Evolutionary conservation across 2,888 invertebrate genomes (phyloP).

Genomic region (Dasysyrphus tricinctus): DNA sequence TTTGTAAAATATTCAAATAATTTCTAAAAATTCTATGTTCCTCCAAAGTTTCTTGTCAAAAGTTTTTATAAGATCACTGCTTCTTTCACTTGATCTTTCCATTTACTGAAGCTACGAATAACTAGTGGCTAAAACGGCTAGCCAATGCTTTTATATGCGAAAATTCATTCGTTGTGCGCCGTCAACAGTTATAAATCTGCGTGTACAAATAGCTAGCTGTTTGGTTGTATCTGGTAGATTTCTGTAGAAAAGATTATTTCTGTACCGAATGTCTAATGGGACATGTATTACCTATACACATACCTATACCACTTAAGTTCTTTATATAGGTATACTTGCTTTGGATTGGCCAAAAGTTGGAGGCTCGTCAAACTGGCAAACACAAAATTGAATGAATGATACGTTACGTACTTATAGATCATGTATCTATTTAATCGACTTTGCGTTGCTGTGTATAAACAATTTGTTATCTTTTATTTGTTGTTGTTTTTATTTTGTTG

Average conservation of each 20-base stretch:
- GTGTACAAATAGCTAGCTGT: constrained; percentile 37
- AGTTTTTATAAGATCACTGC: constrained; percentile 82
- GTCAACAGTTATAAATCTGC: constrained; percentile 28
- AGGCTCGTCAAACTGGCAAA: constrained; percentile 59
- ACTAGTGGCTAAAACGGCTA: constrained; percentile 78
- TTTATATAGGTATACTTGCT: neutral
- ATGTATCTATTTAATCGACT: constrained; percentile 36
- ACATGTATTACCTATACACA: too few species aligned
- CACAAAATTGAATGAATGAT: constrained; percentile 8
- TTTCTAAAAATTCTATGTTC: constrained; percentile 79
- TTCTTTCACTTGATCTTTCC: constrained; percentile 83
- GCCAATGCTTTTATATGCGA: constrained; percentile 80
- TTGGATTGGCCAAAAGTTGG: constrained; percentile 53
- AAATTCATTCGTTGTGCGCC: constrained; percentile 31
- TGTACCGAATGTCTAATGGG: constrained; percentile 17
- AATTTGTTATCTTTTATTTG: constrained; percentile 8
- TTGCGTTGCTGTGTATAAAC: constrained; percentile 29
- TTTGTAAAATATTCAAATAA: constrained; percentile 49
- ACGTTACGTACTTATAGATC: constrained; percentile 24
- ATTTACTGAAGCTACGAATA: constrained; percentile 82
- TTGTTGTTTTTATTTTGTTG: too few species aligned
- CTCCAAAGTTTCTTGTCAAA: constrained; percentile 83
- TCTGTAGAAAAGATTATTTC: constrained; percentile 60
- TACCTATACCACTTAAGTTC: constrained; percentile 18
- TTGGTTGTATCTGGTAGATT: constrained; percentile 26